A percentile compares a stretch with the other conserved stretches of the same genome.
Evolutionary conservation across 2,113 vertebrate species (phyloP).

Genomic region (Centropus unirufus): DNA sequence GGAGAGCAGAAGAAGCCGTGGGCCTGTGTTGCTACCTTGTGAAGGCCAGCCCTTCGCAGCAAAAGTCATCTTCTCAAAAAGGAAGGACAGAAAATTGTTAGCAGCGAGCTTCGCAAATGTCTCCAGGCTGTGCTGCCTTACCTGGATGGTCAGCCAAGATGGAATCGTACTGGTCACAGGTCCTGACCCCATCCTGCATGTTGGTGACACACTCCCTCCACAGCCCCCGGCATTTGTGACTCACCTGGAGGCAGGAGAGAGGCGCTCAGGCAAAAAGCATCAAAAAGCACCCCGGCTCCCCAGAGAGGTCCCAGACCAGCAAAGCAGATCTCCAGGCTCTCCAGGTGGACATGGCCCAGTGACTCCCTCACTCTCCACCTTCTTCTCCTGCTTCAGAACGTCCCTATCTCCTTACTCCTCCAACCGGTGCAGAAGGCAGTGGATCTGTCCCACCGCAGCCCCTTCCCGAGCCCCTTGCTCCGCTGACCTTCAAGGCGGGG

Average conservation of each 20-base stretch:
- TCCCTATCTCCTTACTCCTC: not conserved
- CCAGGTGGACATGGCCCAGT: rapidly evolving
- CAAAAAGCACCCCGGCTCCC: not conserved
- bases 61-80: not conserved
- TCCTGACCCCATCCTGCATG: conserved; percentile 76
- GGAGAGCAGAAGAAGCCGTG: not conserved
- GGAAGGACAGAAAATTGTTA: not conserved
- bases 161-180: conserved; percentile 79
- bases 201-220: conserved; percentile 82
- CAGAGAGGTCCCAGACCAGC: not conserved
- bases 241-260: conserved; percentile 62
- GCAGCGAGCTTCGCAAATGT: not conserved
- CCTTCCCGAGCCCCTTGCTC: not conserved
- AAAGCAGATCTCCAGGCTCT: not conserved
- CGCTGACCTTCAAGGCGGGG: not conserved
- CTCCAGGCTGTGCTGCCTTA: conserved; percentile 12
- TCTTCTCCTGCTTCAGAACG: not conserved
- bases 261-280: not conserved
- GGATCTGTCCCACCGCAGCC: not conserved
- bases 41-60: not conserved
- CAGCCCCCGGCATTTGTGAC: conserved; percentile 78
- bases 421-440: not conserved
- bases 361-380: not conserved
- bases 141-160: conserved; percentile 78
- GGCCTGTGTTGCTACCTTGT: not conserved